phyloP scores from a whole-genome alignment of 1,140 invertebrate species.

The Lasioglossum baleicum region DNA sequence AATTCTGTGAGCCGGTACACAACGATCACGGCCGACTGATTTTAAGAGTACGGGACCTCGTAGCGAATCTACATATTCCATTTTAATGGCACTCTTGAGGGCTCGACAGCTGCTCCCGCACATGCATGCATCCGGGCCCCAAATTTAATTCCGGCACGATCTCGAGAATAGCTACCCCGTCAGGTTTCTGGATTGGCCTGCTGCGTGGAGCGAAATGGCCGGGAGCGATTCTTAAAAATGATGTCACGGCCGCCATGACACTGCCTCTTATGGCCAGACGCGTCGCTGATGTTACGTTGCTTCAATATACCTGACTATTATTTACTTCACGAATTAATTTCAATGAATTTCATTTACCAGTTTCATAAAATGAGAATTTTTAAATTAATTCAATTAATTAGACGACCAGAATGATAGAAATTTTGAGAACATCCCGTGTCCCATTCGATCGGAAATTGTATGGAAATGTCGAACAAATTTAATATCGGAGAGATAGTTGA shows the following conservation, averaged over 20 bases:
- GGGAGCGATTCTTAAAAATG: not conserved
- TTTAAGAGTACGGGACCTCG: conserved; percentile 44
- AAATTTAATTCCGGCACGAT: conserved; percentile 65
- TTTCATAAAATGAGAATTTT: no score
- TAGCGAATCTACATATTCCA: conserved; percentile 51
- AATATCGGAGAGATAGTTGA: not conserved
- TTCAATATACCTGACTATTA: no score
- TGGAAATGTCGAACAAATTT: not conserved
- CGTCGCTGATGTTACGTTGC: no score
- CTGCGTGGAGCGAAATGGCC: conserved; percentile 41
- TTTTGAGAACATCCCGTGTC: no score
- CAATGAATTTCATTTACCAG: no score
- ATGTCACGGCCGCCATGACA: no score
- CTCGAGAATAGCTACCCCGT: conserved; percentile 52
- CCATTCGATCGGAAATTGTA: not conserved
- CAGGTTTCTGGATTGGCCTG: not conserved
- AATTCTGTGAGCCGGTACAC: conserved; percentile 27
- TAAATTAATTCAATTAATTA: no score
- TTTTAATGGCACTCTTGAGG: conserved; percentile 51
- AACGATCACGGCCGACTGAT: conserved; percentile 48
- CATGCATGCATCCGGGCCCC: conserved; percentile 21
- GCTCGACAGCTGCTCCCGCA: conserved; percentile 43
- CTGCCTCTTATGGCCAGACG: no score
- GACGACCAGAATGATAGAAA: no score
- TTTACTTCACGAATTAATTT: no score